Evolutionary conservation across 2,113 vertebrate genomes (phyloP).

Genomic region (Turdus rufiventris): DNA sequence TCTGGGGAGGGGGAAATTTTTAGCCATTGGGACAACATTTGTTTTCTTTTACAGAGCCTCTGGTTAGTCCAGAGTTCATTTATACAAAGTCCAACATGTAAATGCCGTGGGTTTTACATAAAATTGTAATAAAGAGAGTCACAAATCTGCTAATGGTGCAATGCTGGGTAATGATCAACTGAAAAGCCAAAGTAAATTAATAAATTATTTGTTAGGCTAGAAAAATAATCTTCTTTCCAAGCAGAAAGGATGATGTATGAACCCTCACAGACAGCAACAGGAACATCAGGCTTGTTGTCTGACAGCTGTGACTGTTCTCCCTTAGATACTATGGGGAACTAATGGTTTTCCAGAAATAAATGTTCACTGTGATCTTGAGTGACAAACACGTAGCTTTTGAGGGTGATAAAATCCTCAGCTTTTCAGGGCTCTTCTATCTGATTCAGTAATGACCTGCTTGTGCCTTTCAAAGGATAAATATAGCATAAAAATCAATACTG

Average conservation of each 20-base stretch:
- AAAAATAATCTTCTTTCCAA: background rate
- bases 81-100: background rate
- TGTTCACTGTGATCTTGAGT: background rate
- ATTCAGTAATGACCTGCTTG: background rate
- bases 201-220: background rate
- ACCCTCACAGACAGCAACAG: background rate
- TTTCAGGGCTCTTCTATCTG: background rate
- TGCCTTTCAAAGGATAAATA: conserved; percentile 15
- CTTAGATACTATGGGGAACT: background rate
- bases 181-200: background rate
- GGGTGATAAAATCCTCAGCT: background rate
- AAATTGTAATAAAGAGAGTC: background rate
- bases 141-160: background rate
- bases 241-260: background rate
- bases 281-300: background rate
- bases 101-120: background rate
- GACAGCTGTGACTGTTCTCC: background rate
- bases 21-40: rapidly evolving
- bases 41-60: background rate
- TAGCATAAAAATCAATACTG: conserved; percentile 6
- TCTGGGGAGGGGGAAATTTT: background rate
- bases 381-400: background rate
- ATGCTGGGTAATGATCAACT: background rate
- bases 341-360: background rate
- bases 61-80: background rate